Conservation (phyloP, 2,888 invertebrate species). For the Lepidonotus clava region DNA sequence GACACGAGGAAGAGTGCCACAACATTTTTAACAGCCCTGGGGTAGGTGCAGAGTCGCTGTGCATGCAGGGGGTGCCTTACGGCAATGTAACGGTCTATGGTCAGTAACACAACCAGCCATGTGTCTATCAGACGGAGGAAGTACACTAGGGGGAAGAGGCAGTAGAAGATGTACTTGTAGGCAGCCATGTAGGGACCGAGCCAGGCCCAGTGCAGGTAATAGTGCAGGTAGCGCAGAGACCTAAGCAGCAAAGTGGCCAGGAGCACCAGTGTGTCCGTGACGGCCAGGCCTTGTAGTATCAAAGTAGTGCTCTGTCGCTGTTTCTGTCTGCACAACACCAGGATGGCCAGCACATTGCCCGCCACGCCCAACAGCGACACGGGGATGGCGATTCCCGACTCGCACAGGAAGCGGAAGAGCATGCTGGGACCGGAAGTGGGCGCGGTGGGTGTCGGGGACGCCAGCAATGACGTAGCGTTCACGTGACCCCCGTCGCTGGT, state of each 20-base stretch:
- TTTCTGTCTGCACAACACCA: constrained; percentile 60
- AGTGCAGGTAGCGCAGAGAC: constrained; percentile 50
- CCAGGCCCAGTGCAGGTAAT: constrained; percentile 4
- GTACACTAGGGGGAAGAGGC: constrained; percentile 61
- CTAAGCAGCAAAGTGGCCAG: constrained; percentile 58
- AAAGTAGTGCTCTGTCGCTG: constrained; percentile 60
- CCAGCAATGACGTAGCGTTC: neutral
- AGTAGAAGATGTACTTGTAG: constrained; percentile 55
- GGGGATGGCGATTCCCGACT: constrained; percentile 59
- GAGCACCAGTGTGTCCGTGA: constrained; percentile 61
- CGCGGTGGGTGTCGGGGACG: neutral
- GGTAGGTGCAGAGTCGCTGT: constrained; percentile 63
- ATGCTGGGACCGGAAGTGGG: constrained; percentile 17
- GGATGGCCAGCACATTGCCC: constrained; percentile 63
- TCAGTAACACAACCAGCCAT: constrained; percentile 65
- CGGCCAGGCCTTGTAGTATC: constrained; percentile 61
- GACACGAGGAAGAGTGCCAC: constrained; percentile 55
- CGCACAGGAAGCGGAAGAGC: constrained; percentile 54
- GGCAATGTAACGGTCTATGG: constrained; percentile 65
- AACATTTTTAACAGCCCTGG: constrained; percentile 59
- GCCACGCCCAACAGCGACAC: constrained; percentile 62
- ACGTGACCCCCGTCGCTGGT: neutral
- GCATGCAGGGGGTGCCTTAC: constrained; percentile 65
- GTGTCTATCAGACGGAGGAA: constrained; percentile 60
- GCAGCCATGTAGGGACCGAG: constrained; percentile 38